phyloP scores from a whole-genome alignment of 1,140 invertebrate species.

The Plectus sambesii region DNA sequence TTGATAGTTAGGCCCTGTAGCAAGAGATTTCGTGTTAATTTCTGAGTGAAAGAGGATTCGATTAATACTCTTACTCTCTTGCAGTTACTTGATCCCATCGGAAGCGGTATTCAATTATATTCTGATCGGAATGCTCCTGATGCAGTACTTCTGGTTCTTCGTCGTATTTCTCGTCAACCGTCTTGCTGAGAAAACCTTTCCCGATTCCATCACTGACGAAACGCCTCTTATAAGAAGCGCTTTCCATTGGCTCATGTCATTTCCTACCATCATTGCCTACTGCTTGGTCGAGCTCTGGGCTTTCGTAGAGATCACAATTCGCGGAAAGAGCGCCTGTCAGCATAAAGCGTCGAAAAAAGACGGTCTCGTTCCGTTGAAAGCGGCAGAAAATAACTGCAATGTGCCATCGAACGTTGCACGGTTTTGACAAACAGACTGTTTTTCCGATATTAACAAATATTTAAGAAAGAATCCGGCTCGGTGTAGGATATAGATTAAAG shows the following conservation, averaged over 20 bases:
- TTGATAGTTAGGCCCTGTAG: too few species aligned
- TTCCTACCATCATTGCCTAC: conserved; percentile 29
- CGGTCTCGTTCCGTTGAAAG: too few species aligned
- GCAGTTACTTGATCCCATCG: conserved; percentile 26
- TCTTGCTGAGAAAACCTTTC: conserved; percentile 29
- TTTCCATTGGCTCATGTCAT: conserved; percentile 30
- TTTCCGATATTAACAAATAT: too few species aligned
- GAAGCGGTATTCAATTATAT: conserved; percentile 20
- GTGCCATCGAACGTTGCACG: too few species aligned
- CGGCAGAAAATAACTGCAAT: too few species aligned
- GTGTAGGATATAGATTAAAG: too few species aligned
- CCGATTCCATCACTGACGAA: conserved; percentile 24
- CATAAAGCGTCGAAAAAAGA: conserved; percentile 35
- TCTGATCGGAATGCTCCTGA: conserved; percentile 23
- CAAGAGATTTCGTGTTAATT: too few species aligned
- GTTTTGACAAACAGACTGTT: too few species aligned
- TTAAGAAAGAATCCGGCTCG: too few species aligned
- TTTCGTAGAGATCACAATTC: conserved; percentile 29
- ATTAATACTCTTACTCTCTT: too few species aligned
- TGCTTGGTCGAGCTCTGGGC: conserved; percentile 31
- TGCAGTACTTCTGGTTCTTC: conserved; percentile 33
- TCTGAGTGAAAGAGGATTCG: too few species aligned
- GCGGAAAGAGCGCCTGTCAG: conserved; percentile 32
- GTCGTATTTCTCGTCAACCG: conserved; percentile 29
- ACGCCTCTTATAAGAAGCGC: conserved; percentile 29